A percentile compares a stretch with the other conserved stretches of the same genome.
Conservation (phyloP, 2,113 vertebrate genomes). For the Hippocampus abdominalis region DNA sequence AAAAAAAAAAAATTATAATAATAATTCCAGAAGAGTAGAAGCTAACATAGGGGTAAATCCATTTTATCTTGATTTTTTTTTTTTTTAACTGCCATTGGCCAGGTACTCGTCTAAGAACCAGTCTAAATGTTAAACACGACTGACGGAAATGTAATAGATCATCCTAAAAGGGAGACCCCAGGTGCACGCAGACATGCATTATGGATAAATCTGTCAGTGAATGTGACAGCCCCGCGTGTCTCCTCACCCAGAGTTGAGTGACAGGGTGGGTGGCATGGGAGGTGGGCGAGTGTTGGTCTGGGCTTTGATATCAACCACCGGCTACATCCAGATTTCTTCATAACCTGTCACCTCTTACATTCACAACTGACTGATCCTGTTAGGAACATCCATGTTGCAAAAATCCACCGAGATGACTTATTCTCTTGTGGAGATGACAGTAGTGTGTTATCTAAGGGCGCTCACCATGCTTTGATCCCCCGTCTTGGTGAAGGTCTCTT, state of each 20-base stretch:
- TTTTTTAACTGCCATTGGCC: constrained; percentile 1
- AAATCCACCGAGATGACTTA: background rate
- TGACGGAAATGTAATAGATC: constrained; percentile 6
- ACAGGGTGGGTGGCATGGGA: constrained; percentile 29
- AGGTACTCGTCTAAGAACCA: background rate
- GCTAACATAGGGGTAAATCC: background rate
- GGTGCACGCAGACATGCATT: constrained; percentile 28
- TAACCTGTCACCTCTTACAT: constrained; percentile 47
- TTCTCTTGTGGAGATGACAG: background rate
- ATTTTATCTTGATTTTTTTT: background rate
- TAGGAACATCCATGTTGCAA: constrained; percentile 5
- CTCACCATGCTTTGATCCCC: constrained; percentile 93
- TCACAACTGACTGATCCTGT: constrained; percentile 40
- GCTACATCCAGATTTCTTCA: constrained; percentile 47
- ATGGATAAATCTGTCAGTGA: constrained; percentile 28
- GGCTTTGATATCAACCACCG: constrained; percentile 50
- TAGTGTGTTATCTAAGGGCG: background rate
- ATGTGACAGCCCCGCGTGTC: constrained; percentile 29
- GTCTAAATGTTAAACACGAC: background rate
- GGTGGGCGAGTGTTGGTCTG: background rate
- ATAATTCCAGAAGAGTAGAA: background rate
- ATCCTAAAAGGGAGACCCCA: constrained; percentile 28
- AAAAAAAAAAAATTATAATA: background rate
- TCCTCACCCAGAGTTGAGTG: constrained; percentile 53
- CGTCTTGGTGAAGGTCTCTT: constrained; percentile 93